A percentile compares a stretch with the other conserved stretches of the same genome.
Evolutionary conservation across 2,113 vertebrate genomes (phyloP).

Genomic region (Laticauda colubrina): DNA sequence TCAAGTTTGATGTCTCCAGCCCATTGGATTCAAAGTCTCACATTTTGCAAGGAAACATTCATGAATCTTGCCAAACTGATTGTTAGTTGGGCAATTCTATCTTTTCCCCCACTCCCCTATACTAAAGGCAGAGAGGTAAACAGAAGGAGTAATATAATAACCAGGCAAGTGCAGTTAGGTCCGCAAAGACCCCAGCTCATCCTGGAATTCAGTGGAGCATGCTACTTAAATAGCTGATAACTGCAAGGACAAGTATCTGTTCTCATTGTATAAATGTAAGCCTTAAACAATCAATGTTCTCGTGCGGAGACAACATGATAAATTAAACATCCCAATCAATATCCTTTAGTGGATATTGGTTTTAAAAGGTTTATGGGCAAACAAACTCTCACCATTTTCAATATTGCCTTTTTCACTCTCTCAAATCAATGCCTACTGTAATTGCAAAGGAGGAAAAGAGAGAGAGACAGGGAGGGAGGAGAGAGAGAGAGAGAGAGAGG

Average conservation of each 20-base stretch:
- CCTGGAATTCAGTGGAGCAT: background rate
- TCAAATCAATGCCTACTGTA: constrained; percentile 23
- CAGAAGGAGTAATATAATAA: background rate
- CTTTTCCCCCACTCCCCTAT: background rate
- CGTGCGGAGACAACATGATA: constrained; percentile 26
- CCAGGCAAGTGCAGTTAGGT: background rate
- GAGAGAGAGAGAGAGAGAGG: background rate
- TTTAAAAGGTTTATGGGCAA: constrained; percentile 29
- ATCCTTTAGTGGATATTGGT: constrained; percentile 25
- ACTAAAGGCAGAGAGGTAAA: background rate
- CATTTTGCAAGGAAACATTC: background rate
- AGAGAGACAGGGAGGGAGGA: background rate
- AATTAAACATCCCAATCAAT: constrained; percentile 28
- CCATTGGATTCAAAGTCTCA: background rate
- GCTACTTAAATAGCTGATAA: constrained; percentile 17
- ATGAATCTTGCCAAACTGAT: background rate
- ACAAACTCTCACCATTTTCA: constrained; percentile 19
- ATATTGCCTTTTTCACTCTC: background rate
- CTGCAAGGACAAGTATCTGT: constrained; percentile 20
- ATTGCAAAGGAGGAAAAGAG: background rate
- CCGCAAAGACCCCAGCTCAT: background rate
- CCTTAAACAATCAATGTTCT: constrained; percentile 14
- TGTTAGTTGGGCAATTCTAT: background rate
- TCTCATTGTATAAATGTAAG: constrained; percentile 31
- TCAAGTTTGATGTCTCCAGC: background rate